Conservation (phyloP, 1,140 invertebrate genomes). For the Drosophila willistoni region DNA sequence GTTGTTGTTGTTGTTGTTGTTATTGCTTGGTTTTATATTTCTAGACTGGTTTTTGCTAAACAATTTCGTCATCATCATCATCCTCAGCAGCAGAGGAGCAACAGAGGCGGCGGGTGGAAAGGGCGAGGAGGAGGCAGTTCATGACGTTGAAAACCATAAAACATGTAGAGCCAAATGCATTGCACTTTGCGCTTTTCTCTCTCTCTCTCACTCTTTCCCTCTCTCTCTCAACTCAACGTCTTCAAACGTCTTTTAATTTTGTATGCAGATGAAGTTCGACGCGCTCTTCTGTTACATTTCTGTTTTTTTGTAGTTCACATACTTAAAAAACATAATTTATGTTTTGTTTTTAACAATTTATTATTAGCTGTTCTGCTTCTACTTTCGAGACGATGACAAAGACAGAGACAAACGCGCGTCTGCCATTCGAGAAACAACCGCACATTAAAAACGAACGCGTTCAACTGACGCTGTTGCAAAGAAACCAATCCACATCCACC, state of each 20-base stretch:
- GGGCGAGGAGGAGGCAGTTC: constrained; percentile 36
- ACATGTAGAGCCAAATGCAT: constrained; percentile 62
- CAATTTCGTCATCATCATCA: constrained; percentile 71
- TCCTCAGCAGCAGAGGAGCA: constrained; percentile 29
- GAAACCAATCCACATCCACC: constrained; percentile 6
- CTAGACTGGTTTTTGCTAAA: constrained; percentile 78
- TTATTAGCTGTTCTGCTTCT: neutral
- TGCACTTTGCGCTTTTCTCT: constrained; percentile 33
- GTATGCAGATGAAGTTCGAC: neutral
- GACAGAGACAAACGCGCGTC: neutral
- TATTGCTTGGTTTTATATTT: constrained; percentile 55
- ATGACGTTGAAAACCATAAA: constrained; percentile 55
- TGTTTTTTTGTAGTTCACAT: neutral
- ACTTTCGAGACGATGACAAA: neutral
- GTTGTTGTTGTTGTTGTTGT: constrained; percentile 2
- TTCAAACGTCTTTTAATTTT: neutral
- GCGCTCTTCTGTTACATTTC: neutral
- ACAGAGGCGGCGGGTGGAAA: constrained; percentile 22
- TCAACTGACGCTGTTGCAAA: constrained; percentile 11
- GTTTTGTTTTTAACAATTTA: constrained; percentile 26
- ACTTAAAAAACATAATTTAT: constrained; percentile 33
- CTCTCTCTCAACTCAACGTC: neutral
- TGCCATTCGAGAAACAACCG: constrained; percentile 5
- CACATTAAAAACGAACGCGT: neutral
- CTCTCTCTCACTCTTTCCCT: constrained; percentile 14